Base-by-base conservation (phyloP, 2,113 vertebrate species). In the Tyto alba region DNA sequence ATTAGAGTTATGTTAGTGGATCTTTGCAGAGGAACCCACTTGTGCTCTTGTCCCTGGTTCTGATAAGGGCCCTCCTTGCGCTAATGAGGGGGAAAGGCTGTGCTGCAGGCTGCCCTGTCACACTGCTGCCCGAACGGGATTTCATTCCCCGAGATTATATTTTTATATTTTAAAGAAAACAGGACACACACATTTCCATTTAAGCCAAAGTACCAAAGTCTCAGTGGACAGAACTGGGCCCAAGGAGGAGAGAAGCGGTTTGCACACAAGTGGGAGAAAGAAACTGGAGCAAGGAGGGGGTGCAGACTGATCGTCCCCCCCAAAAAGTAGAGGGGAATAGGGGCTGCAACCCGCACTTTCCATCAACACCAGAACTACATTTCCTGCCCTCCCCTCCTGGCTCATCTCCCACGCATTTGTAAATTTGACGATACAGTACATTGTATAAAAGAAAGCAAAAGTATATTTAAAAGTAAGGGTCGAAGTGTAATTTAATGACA, bases 311-410 rank as follows among this genome's bases (percentile, higher is more conserved):
- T 45, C n/a, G n/a, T 72, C 67, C 13, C 5, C 26, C 66, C 3
- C 0, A 43, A 59, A 38, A 53, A 23, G 1, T 3, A 18, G 17
- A 62, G 5, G 23, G 29, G 20, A 59, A 66, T 0, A 0, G 23
- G 38, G 43, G 10, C 56, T 81, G 34, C 21, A 52, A 22, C 19
- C 21, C 9, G 1, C 16, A n/a, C 19, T 57, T 32, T 26, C 53
- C 38, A 22, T 18, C 55, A 16, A 13, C 4, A 9, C 30, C 48
- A 32, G 29, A 62, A 32, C 10, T 13, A 10, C 6, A 1, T 8
- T 5, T 11, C 85, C 86, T 20, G 29, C 30, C n/a, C 64, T 63
- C n/a, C 21, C 10, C 50, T 75, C 36, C 68, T 14, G 20, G 26
- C 5, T 34, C 11, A 29, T 55, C 55, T 57, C 55, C 38, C 18